Conservation (phyloP, 2,888 invertebrate genomes). For the Harpalus rufipes region DNA sequence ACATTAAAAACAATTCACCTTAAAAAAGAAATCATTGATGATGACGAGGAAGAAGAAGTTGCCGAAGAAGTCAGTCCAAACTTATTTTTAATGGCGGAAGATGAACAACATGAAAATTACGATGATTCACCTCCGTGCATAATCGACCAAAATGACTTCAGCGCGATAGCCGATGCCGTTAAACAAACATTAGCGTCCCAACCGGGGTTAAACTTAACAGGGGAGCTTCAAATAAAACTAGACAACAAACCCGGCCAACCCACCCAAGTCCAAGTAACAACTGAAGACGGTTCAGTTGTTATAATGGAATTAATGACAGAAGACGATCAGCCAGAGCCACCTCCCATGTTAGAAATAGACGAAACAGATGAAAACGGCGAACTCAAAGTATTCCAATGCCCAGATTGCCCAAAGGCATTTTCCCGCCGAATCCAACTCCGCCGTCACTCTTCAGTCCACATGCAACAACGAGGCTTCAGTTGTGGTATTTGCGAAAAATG, state of each 20-base stretch:
- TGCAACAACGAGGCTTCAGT: conserved; percentile 80
- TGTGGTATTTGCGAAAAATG: conserved; percentile 83
- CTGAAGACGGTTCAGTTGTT: conserved; percentile 77
- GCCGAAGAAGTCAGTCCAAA: conserved; percentile 69
- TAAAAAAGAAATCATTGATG: conserved; percentile 72
- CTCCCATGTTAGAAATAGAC: conserved; percentile 15
- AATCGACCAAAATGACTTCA: conserved; percentile 75
- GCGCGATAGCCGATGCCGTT: conserved; percentile 76
- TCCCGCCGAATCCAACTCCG: conserved; percentile 80
- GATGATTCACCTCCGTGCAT: conserved; percentile 70
- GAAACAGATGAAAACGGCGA: conserved; percentile 75
- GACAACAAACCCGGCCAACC: conserved; percentile 68
- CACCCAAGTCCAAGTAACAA: conserved; percentile 76
- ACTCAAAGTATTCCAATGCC: conserved; percentile 80
- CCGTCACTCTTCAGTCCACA: conserved; percentile 83
- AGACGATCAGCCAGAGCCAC: conserved; percentile 72
- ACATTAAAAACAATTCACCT: conserved; percentile 73
- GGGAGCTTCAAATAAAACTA: conserved; percentile 75
- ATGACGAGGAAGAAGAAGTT: conserved; percentile 26
- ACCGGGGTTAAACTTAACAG: conserved; percentile 73
- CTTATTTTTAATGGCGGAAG: conserved; percentile 68
- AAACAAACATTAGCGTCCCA: conserved; percentile 71
- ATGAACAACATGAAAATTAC: conserved; percentile 69
- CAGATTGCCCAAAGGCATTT: conserved; percentile 82
- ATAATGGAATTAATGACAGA: conserved; percentile 77